Base-by-base conservation (phyloP, 1,140 invertebrate genomes). In the Drosophila parvula region DNA sequence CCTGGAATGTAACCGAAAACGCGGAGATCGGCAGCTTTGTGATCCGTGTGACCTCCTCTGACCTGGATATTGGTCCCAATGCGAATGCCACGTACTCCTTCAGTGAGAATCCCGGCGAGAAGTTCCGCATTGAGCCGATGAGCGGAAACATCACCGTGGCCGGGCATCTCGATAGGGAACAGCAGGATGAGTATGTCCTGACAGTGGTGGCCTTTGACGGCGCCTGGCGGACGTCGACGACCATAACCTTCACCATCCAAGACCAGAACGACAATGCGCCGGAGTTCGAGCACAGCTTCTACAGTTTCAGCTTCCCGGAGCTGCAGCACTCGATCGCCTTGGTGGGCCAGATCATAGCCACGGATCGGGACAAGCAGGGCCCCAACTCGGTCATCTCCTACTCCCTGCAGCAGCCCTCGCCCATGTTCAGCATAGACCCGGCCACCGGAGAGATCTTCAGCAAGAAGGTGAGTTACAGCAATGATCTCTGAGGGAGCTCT, bases 191-290 rank as follows among this genome's bases (percentile, higher is more conserved):
- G 91, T 98, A 98, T 92, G 93, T 97, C 28, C 90, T 98, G 0
- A 98, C 97, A 93, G 96, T 98, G 6, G 94, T 95, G 1, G 97
- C 96, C 3, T 95, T 95, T 1, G 97, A 98, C 92, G 97, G 97
- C 0, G 96, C 97, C 6, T 98, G 97, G 97, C 94, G 95, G 68
- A 94, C 96, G 1, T 97, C 97, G 92, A 98, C 97, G 2, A 95
- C 97, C 0, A 91, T 98, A 0, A 98, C 97, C 1, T 97, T 99
- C 27, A 97, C 97, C 3, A 97, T 99, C 60, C 97, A 98, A 92
- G 98, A 99, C 93, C 96, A 98, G 78, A 99, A 99, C 92, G 98
- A 99, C 90, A 98, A 98, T 91, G 95, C 97, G 0, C 98, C 98
- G 0, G 96, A 97, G 92, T 99, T 98, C 89, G 96, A 97, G 77